These are phyloP conservation scores for Talpa occidentalis DNA, from an alignment of 2,113 vertebrate species.

Conservation along the genomic window DNA sequence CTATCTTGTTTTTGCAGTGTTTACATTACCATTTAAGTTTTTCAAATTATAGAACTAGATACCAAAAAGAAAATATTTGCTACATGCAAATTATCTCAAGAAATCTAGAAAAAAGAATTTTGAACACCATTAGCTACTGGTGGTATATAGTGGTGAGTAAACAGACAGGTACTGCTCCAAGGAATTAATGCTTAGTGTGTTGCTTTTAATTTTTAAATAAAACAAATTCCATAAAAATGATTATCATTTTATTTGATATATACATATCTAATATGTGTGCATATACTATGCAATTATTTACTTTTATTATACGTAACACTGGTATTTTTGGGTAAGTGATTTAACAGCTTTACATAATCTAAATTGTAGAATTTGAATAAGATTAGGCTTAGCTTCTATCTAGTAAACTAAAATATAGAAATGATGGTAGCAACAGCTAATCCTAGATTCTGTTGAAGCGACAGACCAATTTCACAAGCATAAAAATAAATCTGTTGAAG, in stretches of 20 bases:
- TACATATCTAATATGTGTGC: neutral
- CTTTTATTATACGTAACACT: neutral
- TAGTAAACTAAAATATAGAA: constrained; percentile 26
- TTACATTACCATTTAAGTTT: neutral
- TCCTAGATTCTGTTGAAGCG: constrained; percentile 45
- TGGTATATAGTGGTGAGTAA: neutral
- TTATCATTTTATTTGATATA: constrained; percentile 2
- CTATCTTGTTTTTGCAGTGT: neutral
- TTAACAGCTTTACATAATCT: neutral
- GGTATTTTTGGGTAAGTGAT: neutral
- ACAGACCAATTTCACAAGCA: constrained; percentile 51
- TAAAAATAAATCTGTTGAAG: constrained; percentile 62
- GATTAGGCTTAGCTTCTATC: constrained; percentile 1
- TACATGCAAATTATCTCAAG: neutral
- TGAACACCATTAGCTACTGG: neutral
- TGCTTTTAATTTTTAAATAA: neutral
- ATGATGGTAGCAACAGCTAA: neutral
- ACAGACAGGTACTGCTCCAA: neutral
- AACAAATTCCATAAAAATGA: neutral
- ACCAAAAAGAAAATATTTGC: neutral
- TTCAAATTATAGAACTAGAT: neutral
- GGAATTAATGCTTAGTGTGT: neutral
- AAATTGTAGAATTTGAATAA: constrained; percentile 22
- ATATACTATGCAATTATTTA: neutral
- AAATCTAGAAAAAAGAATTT: neutral